Base-by-base conservation (phyloP, 2,797 vertebrate species). In the Oryzias dopingdopingensis region DNA sequence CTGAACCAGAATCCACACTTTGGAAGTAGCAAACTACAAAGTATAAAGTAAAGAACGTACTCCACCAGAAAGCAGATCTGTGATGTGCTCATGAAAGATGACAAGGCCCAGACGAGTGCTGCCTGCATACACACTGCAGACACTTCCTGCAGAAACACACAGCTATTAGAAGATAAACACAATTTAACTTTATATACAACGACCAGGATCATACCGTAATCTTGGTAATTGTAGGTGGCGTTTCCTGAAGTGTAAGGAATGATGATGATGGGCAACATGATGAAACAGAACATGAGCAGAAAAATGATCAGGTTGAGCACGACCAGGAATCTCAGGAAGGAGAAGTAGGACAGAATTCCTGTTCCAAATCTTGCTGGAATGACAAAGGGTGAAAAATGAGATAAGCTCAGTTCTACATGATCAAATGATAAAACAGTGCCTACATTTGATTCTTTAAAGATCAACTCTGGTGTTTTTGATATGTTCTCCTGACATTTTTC, bases 321-420 rank as follows among this genome's bases (percentile, higher is more conserved):
- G 14, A 99, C 96, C 81, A 99, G 85, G 84, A 96, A 99, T 56
- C 96, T 93, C 52, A 99, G 89, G 86, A 99, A 99, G 41, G 92
- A 96, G 86, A 99, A 99, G 76, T 99, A 99, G 4, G 96, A 97
- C 73, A 94, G 91, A 77, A 98, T 95, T 13, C 95, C 96, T 0
- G 95, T 94, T 65, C 97, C 97, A 68, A 96, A 99, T 91, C 94
- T 97, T 24, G 94, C 97, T 99, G 56, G 17, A 50, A 74, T 56
- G 10, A 53, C 53, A 14, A 6, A 70, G 43, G n/a, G 20, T 49
- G n/a, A 70, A 4, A 14, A 43, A 26, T 40, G 0, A 17, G 2
- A 47, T 5, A 60, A 46, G 1, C 50, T 4, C 16, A 47, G 26
- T 29, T 7, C 26, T 6, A 29, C 26, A 29, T 2, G 26, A 29